Evolutionary conservation across 2,888 invertebrate genomes (phyloP).

Genomic region (Lasioglossum vierecki): DNA sequence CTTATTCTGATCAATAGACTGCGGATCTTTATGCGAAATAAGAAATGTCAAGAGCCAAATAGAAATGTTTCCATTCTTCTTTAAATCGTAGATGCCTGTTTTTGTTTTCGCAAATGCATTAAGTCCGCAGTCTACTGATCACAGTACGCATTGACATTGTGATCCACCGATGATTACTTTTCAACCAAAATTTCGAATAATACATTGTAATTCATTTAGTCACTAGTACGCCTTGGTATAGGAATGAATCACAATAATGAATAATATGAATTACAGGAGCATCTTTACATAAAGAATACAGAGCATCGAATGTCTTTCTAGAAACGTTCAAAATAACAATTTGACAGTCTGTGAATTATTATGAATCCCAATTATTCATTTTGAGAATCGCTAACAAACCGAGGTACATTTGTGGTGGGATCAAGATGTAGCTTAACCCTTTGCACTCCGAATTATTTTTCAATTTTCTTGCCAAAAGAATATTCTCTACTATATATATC

Average conservation of each 20-base stretch:
- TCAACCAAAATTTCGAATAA: background rate
- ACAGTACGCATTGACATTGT: background rate
- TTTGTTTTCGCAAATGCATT: no score
- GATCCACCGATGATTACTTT: background rate
- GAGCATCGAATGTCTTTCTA: background rate
- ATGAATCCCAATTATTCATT: background rate
- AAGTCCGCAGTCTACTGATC: background rate
- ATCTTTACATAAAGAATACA: background rate
- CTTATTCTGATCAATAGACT: background rate
- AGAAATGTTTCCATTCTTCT: no score
- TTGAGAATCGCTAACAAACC: background rate
- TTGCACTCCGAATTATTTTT: no score
- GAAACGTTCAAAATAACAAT: background rate
- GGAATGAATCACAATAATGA: no score
- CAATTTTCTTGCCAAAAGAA: no score
- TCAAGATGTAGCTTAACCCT: background rate
- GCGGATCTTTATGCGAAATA: no score
- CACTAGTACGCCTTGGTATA: background rate
- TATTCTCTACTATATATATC: no score
- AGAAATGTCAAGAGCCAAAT: no score
- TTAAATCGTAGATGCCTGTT: no score
- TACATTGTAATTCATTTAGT: background rate
- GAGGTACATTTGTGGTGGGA: background rate
- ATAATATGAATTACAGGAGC: background rate
- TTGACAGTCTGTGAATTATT: background rate